A percentile compares a stretch with the other conserved stretches of the same genome.
phyloP scores from a whole-genome alignment of 2,113 vertebrate species.

The Pimephales promelas region DNA sequence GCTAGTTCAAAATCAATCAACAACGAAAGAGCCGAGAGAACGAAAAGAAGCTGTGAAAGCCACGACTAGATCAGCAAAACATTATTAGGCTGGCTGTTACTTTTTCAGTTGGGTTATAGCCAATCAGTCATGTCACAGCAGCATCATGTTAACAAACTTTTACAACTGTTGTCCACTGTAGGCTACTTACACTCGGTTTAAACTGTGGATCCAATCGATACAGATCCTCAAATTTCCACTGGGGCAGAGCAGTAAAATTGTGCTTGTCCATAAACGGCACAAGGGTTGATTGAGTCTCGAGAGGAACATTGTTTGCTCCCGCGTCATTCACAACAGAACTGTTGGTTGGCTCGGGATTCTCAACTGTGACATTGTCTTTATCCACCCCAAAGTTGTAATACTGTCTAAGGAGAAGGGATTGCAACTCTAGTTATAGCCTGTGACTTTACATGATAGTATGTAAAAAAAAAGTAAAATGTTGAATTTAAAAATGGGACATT shows the following conservation, averaged over 20 bases:
- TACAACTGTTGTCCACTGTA: neutral
- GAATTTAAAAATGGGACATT: no score
- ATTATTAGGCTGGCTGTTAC: neutral
- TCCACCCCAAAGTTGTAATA: neutral
- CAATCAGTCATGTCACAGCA: neutral
- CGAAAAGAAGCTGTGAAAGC: neutral
- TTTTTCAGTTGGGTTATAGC: neutral
- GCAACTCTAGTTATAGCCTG: neutral
- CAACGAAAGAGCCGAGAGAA: neutral
- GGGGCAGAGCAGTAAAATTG: slow-evolving; percentile 57
- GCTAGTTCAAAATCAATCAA: neutral
- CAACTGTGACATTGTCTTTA: neutral
- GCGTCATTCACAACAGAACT: neutral
- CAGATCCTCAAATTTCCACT: slow-evolving; percentile 68
- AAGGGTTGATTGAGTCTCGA: neutral
- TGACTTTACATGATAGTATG: neutral
- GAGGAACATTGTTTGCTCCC: neutral
- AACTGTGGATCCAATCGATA: slow-evolving; percentile 60
- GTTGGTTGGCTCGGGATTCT: neutral
- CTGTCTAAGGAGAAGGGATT: neutral
- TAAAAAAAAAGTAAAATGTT: no score
- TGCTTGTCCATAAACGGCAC: slow-evolving; percentile 42
- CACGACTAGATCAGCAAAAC: neutral
- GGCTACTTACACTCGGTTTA: slow-evolving; percentile 61
- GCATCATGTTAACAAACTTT: neutral